Conservation (phyloP, 2,113 vertebrate genomes). For the Syngnathoides biaculeatus region DNA sequence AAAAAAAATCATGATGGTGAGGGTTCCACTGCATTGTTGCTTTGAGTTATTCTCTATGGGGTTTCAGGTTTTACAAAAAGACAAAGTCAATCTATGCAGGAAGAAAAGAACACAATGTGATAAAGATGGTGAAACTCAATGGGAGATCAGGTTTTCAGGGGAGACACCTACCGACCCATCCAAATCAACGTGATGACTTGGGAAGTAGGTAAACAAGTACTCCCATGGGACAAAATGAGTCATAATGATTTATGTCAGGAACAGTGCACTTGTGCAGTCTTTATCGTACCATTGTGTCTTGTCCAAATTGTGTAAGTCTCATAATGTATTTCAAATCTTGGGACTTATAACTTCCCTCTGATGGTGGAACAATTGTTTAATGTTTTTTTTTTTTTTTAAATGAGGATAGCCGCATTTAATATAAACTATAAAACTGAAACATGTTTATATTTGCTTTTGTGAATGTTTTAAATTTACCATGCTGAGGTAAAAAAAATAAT, state of each 20-base stretch:
- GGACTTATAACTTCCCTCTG: not conserved
- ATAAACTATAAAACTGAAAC: too few relatives aligned
- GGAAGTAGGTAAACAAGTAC: slow-evolving; percentile 31
- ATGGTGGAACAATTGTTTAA: too few relatives aligned
- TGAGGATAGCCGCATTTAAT: too few relatives aligned
- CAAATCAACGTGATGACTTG: slow-evolving; percentile 34
- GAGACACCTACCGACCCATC: slow-evolving; percentile 26
- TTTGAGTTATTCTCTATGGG: slow-evolving; percentile 42
- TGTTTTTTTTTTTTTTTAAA: too few relatives aligned
- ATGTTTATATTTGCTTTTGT: too few relatives aligned
- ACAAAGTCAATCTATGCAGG: slow-evolving; percentile 36
- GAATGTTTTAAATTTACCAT: too few relatives aligned
- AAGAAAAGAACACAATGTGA: slow-evolving; percentile 52
- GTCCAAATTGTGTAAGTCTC: too few relatives aligned
- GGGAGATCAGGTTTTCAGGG: slow-evolving; percentile 56
- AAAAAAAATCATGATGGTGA: slow-evolving; percentile 57
- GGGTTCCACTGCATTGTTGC: slow-evolving; percentile 38
- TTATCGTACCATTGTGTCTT: not conserved
- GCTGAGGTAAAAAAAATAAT: too few relatives aligned
- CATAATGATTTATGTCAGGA: not conserved
- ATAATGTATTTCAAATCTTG: not conserved
- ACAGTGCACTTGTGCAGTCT: too few relatives aligned
- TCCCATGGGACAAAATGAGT: slow-evolving; percentile 17
- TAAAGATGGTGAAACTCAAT: slow-evolving; percentile 43
- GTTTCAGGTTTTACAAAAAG: slow-evolving; percentile 54